phyloP scores from a whole-genome alignment of 2,888 invertebrate species.

The Drosophila mayaguana region DNA sequence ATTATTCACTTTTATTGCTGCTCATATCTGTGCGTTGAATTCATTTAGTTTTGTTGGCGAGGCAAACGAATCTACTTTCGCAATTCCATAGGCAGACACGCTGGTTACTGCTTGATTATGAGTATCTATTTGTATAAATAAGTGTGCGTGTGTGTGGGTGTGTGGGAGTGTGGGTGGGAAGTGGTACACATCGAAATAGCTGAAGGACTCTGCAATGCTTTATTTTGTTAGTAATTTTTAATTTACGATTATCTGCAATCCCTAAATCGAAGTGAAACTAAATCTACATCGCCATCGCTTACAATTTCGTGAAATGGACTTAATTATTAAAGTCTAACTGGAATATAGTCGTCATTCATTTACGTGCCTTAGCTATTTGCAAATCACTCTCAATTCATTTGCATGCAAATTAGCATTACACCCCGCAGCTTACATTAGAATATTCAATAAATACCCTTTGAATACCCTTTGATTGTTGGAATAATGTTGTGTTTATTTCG shows the following conservation, averaged over 20 bases:
- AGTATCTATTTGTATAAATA: conserved; percentile 5
- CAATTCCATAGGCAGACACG: conserved; percentile 6
- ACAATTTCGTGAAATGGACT: conserved; percentile 37
- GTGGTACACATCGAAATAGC: no score
- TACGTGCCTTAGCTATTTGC: conserved; percentile 19
- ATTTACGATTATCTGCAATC: no score
- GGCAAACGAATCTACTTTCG: conserved; percentile 39
- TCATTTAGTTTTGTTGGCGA: conserved; percentile 7
- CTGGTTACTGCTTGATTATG: conserved; percentile 7
- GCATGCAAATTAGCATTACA: conserved; percentile 56
- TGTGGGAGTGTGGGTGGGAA: no score
- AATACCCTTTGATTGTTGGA: conserved; percentile 14
- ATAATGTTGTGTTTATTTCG: background rate
- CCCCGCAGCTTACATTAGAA: conserved; percentile 8
- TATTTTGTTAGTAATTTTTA: no score
- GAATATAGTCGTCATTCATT: no score
- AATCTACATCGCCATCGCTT: conserved; percentile 43
- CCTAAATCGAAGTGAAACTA: no score
- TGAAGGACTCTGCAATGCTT: no score
- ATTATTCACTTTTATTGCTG: conserved; percentile 62
- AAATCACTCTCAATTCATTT: conserved; percentile 62
- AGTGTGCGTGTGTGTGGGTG: no score
- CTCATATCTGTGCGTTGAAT: conserved; percentile 30
- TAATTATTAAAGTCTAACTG: background rate
- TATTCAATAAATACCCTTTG: conserved; percentile 31